Evolutionary conservation across 2,888 invertebrate genomes (phyloP), one percentile per base, ranked within the genome.

Genomic region (Nasonovia ribisnigri): DNA sequence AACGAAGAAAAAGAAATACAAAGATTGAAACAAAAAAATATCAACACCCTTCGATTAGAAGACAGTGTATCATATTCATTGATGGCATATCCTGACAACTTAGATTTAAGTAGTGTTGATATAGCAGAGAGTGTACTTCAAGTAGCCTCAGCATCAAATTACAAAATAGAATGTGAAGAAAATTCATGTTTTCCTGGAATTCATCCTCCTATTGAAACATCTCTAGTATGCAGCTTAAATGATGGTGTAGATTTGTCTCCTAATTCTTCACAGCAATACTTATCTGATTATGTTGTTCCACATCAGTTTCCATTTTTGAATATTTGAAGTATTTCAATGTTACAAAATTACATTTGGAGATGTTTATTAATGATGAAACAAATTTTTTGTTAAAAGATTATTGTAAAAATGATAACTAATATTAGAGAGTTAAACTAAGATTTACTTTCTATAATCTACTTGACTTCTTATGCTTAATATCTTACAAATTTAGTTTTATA

Each of bases 121-220:
- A 90, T 93, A 84, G 90, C 93, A 48, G 93, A 93, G n/a, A 93
- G 90, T 86, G 93, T 93, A 0, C 88, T 93, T 46, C 93, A 90
- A 87, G 93, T 90, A 8, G 93, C 93, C 8, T 93, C 93, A 29
- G 26, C 90, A 26, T 90, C 93, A 43, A 86, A 51, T 42, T 93
- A 90, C n/a, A 93, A 93, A 42, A 90, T 93, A n/a, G 93, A 93
- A 86, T 93, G 93, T 13, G 93, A 93, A 93, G 93, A 93, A 87
- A 93, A 93, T 13, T 93, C 93, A 43, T 93, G 93, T 93, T 93
- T 90, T 42, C 93, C 93, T 51, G 93, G 93, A 48, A 93, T 93
- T 90, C 93, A 93, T 87, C 93, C 93, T 48, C 93, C 93, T 42
- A 93, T 93, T 86, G 93, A 93, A 90, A 93, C 93, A 16, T 93